These are phyloP conservation scores for Chiloscyllium punctatum DNA, from an alignment of 2,797 vertebrate species.

Conservation along the genomic window DNA sequence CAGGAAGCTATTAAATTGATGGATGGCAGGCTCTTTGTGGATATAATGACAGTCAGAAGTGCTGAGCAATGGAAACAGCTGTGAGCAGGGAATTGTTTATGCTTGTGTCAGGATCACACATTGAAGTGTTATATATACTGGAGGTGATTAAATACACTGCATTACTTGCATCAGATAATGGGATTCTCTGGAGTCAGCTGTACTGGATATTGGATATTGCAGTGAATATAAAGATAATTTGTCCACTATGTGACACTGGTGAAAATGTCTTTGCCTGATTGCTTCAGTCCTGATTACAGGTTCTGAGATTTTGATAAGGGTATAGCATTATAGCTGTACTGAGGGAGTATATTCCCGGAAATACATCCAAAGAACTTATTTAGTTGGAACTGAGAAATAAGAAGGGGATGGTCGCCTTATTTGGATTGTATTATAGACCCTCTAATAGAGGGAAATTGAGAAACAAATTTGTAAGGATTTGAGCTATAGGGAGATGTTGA, in stretches of 20 bases:
- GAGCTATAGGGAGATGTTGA: no score
- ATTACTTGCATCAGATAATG: neutral
- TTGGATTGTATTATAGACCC: no score
- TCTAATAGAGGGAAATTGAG: no score
- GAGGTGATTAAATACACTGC: neutral
- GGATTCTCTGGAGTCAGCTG: neutral
- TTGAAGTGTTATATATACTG: neutral
- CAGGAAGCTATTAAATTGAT: neutral
- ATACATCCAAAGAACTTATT: no score
- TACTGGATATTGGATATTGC: neutral
- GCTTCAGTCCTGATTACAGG: neutral
- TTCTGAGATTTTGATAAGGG: neutral
- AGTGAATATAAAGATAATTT: neutral
- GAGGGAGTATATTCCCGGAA: no score
- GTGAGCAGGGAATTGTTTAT: neutral
- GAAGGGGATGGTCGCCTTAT: no score
- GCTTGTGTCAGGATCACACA: neutral
- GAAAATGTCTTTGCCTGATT: neutral
- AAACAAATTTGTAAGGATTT: no score
- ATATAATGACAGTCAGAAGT: neutral
- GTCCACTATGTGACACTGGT: neutral
- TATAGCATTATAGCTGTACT: no score
- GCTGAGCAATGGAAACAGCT: constrained; percentile 9
- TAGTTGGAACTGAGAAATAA: no score
- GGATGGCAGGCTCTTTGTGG: neutral